Conservation (phyloP, 1,140 invertebrate species). For the Aleiodes sp. region DNA sequence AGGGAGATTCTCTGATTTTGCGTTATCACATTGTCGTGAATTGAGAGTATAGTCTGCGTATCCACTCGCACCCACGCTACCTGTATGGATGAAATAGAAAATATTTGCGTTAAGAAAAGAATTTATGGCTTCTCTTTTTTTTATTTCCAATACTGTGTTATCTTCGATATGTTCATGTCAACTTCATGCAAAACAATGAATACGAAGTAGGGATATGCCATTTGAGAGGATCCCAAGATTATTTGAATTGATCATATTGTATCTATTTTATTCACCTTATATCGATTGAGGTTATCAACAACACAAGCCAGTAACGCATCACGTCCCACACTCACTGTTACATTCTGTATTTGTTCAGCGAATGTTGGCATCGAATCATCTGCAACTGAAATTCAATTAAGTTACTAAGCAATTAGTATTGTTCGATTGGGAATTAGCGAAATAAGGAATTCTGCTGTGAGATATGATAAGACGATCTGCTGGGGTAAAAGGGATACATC, state of each 20-base stretch:
- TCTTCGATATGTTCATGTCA: slow-evolving; percentile 2
- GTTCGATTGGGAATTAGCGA: background rate
- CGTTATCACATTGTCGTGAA: slow-evolving; percentile 89
- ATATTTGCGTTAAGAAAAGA: background rate
- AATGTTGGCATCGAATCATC: slow-evolving; percentile 79
- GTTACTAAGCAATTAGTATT: background rate
- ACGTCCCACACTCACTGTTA: slow-evolving; percentile 89
- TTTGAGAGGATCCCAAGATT: too few relatives aligned
- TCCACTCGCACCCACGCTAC: slow-evolving; percentile 92
- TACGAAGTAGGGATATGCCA: too few relatives aligned
- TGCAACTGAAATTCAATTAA: slow-evolving; percentile 55
- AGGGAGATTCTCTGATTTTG: slow-evolving; percentile 87
- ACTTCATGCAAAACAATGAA: too few relatives aligned
- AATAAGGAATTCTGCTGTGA: background rate
- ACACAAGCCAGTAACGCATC: slow-evolving; percentile 93
- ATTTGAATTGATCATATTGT: too few relatives aligned
- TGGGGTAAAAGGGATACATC: too few relatives aligned
- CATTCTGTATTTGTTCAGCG: slow-evolving; percentile 90
- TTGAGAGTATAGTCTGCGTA: slow-evolving; percentile 90
- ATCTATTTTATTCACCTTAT: slow-evolving; percentile 84
- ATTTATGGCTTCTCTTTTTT: background rate
- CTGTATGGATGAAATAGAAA: slow-evolving; percentile 60
- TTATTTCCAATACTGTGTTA: background rate
- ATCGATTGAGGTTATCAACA: slow-evolving; percentile 88
- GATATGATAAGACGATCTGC: too few relatives aligned